Evolutionary conservation across 2,797 vertebrate genomes (phyloP), one percentile per base, ranked within the genome.

Genomic region (Tympanoctomys barrerae): DNA sequence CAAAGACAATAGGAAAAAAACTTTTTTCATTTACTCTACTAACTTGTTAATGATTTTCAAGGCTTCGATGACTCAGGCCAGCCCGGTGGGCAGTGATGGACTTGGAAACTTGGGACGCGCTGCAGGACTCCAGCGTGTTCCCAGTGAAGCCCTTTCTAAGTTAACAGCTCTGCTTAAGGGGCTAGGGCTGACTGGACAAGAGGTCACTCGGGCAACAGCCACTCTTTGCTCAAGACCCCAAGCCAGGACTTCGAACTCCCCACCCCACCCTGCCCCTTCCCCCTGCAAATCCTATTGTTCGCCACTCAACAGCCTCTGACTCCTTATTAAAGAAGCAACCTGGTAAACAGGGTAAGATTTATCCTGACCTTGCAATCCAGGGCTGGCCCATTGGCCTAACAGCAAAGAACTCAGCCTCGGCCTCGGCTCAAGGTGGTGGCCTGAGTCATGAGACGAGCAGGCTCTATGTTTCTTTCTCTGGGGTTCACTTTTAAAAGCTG

Each of bases 1-100:
- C 91, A 79, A 85, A 73, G 77, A 94, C 94, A 86, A 73, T 62
- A 64, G 68, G 91, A 52, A 77, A 80, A 82, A 91, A 95, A 36
- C 4, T 57, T 39, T 93, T 91, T 94, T 78, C 87, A 78, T 85
- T 94, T 89, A 92, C 64, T 78, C 42, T 36, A 81, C 75, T 36
- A 62, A 62, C 39, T 59, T 0, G 49, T 97, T 97, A 97, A 97
- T 96, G 61, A 97, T 97, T 97, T 93, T 95, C 93, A 77, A 68
- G 96, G 1, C 93, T 68, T 59, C 59, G 46, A 64, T 54, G 42
- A 70, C 36, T 96, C 90, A 80, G 91, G 70, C 81, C 84, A 77
- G 89, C 87, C 94, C 90, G 84, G 18, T 52, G 82, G 94, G 95
- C 91, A 90, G 90, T 4, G 0, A 79, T 95, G 93, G 89, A 97